Conservation (phyloP, 2,797 vertebrate species). For the Pteronotus mesoamericanus region DNA sequence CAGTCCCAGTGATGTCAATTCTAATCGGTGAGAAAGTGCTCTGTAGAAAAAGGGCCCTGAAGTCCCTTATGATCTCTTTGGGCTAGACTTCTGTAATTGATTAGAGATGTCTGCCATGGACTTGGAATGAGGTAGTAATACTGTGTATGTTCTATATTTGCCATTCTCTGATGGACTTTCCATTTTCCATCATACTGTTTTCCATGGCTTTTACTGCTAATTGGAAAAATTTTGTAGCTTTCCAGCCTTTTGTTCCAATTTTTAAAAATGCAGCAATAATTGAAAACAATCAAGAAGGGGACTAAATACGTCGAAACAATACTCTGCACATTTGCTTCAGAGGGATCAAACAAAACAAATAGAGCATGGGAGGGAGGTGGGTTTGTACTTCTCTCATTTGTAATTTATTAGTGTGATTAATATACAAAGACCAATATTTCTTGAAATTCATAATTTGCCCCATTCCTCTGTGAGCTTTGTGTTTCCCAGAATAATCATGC, state of each 20-base stretch:
- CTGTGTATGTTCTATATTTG: background rate
- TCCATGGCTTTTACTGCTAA: slow-evolving; percentile 21
- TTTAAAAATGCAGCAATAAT: slow-evolving; percentile 12
- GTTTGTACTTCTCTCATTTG: background rate
- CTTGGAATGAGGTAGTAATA: background rate
- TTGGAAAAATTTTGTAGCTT: slow-evolving; percentile 20
- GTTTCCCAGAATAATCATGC: slow-evolving; percentile 60
- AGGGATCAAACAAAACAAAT: slow-evolving; percentile 37
- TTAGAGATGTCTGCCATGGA: background rate
- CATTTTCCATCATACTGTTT: background rate
- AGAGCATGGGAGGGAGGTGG: background rate
- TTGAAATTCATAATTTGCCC: slow-evolving; percentile 41
- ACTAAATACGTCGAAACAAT: slow-evolving; percentile 32
- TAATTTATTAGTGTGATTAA: slow-evolving; percentile 59
- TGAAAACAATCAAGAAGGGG: slow-evolving; percentile 22
- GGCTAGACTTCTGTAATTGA: background rate
- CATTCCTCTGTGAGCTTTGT: slow-evolving; percentile 14
- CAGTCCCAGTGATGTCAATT: background rate
- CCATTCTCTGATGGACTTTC: background rate
- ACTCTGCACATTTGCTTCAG: background rate
- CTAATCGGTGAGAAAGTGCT: background rate
- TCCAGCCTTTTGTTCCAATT: background rate
- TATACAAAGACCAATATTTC: slow-evolving; percentile 40
- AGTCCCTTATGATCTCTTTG: background rate
- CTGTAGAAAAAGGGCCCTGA: background rate